phyloP scores from a whole-genome alignment of 2,797 vertebrate species.

The Paguma larvata region DNA sequence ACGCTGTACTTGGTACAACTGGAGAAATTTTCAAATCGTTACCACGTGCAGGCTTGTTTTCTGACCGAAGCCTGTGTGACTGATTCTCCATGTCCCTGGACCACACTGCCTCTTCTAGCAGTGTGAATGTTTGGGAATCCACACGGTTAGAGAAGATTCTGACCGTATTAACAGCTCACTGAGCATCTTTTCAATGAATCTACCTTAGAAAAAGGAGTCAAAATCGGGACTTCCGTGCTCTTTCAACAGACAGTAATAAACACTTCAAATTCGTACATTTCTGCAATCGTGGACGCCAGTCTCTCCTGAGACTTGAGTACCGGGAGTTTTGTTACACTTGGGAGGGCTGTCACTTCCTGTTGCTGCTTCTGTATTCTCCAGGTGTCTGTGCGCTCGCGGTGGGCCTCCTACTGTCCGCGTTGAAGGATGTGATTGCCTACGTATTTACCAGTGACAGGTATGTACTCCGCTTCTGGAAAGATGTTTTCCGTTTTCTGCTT shows the following conservation, averaged over 20 bases:
- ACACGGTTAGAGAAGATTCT: not conserved
- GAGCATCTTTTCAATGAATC: not conserved
- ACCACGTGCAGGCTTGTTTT: not conserved
- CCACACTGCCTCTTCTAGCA: not conserved
- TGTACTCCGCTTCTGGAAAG: constrained; percentile 46
- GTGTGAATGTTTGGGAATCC: not conserved
- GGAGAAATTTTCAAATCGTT: not conserved
- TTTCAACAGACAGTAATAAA: not conserved
- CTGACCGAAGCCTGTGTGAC: not conserved
- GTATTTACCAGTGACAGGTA: constrained; percentile 87
- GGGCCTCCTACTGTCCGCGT: constrained; percentile 73
- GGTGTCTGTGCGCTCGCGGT: constrained; percentile 83
- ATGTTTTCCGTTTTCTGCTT: not conserved
- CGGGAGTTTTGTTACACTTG: not conserved
- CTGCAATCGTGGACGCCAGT: not conserved
- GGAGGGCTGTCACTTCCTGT: not conserved
- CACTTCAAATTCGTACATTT: not conserved
- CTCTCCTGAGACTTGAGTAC: not conserved
- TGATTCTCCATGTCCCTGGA: not conserved
- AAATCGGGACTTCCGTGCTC: not conserved
- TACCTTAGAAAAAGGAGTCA: not conserved
- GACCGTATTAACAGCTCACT: not conserved
- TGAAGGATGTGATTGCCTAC: constrained; percentile 85
- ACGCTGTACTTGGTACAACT: not conserved
- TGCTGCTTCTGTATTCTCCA: constrained; percentile 69